Base-by-base conservation (phyloP, 2,797 vertebrate genomes). In the Crocodylus rhombifer region DNA sequence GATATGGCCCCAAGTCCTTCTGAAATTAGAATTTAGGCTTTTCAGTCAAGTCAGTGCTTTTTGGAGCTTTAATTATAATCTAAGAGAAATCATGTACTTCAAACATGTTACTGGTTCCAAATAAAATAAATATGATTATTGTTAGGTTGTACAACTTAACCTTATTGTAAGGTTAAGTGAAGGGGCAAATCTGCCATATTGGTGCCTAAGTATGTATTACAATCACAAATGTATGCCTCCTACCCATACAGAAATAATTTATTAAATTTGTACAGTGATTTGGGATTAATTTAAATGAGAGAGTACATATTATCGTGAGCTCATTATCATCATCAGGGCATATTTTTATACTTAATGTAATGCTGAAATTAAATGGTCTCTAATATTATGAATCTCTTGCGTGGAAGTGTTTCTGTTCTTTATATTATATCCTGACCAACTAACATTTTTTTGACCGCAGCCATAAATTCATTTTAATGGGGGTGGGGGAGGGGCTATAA, bases 401-500 rank as follows among this genome's bases (percentile, higher is more conserved):
- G 8, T 76, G 80, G 78, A 26, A 61, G 18, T 87, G 67, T 82
- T 90, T 33, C 71, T 92, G 14, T 82, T 94, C 11, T 63, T 93
- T 82, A 5, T 82, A 67, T 80, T 95, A 86, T 18, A 42, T n/a
- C 67, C 63, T 82, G 88, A 89, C 73, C 80, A 91, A 93, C 87
- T 94, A 94, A 88, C 75, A 75, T 33, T 80, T 51, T 51, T 93
- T 91, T 93, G 77, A 94, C 75, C 84, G 12, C 63, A 91, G 61
- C 20, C 69, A 77, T 91, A 94, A 94, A 93, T 96, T 90, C 69
- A 87, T 91, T 67, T 95, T 91, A 89, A 90, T 80, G 10, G 42
- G 42, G 42, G 42, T 3, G 10, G 42, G 42, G 42, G 42, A 7
- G 10, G 42, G 42, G 42, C 84, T 74, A 82, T 86, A 93, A 93